Base-by-base conservation (phyloP, 2,888 invertebrate genomes). In the Phyto melanocephala region DNA sequence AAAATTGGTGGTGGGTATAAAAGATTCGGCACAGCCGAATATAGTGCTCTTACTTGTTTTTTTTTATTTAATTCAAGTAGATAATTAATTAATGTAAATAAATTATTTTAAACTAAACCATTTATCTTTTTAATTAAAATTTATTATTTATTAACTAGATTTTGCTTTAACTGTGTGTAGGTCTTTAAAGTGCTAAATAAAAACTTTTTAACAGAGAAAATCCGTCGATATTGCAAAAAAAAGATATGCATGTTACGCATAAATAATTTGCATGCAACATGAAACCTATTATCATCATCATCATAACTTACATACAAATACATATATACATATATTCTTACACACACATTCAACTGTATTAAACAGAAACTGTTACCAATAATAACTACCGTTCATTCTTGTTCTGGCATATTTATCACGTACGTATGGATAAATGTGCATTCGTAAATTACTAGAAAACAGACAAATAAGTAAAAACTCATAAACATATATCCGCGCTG, bases 201-300 rank as follows among this genome's bases (percentile, higher is more conserved):
- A 37, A 67, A 40, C 17, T n/a, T 15, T n/a, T 20, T 20, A 37
- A 8, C 2, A 8, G 22, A 20, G n/a, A 15, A 45, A 24, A 28
- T 4, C n/a, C 4, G 2, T 24, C 7, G 1, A 24, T n/a, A 47
- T 40, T 20, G 76, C 60, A 50, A 65, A 68, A 22, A 62, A 28
- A 3, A 28, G 62, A 77, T 77, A n/a, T 60, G 76, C 76, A 68
- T 68, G 68, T 68, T 68, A 68, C 76, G 60, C 76, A 77, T 54
- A 77, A 77, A 77, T 40, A 67, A 77, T 68, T 77, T 68, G 68
- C 68, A 77, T 77, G 68, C 60, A 68, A 68, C 68, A 68, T 54
- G 68, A 77, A 77, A 77, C 68, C 52, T 68, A 60, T 62, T 76
- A 67, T 67, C 60, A 60, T 60, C 54, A 7, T 56, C 37, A 33